Evolutionary conservation across 2,797 vertebrate species (phyloP).

Genomic region (Pempheris klunzingeri): DNA sequence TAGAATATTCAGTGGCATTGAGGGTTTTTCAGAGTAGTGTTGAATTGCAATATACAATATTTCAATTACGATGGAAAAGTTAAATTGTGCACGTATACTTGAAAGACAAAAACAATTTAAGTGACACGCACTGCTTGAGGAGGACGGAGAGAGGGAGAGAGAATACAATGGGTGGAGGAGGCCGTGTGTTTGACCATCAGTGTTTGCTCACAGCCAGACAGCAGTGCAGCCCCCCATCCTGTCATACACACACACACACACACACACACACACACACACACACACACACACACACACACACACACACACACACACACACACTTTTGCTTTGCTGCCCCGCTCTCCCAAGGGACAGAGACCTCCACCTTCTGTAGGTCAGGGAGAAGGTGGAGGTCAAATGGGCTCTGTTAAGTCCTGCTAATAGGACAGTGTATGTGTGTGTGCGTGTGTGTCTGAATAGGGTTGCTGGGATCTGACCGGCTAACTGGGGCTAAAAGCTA

Average conservation of each 20-base stretch:
- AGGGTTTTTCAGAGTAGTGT: not conserved
- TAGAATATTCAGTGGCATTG: not conserved
- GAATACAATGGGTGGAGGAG: constrained; percentile 42
- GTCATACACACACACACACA: constrained; percentile 44
- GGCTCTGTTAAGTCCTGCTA: constrained; percentile 82
- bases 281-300: constrained; percentile 46
- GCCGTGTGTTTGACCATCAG: constrained; percentile 83
- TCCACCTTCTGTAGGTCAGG: constrained; percentile 83
- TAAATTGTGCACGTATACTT: not conserved
- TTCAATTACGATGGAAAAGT: not conserved
- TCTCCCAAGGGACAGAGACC: constrained; percentile 76
- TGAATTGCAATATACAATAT: not conserved
- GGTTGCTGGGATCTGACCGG: constrained; percentile 54
- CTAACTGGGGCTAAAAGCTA: constrained; percentile 82
- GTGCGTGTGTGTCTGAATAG: constrained; percentile 29
- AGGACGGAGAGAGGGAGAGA: constrained; percentile 6
- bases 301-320: constrained; percentile 49
- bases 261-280: constrained; percentile 55
- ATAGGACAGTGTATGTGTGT: constrained; percentile 70
- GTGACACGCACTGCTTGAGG: constrained; percentile 8
- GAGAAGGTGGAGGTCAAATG: constrained; percentile 90
- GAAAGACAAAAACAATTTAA: constrained; percentile 13
- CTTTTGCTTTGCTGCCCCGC: constrained; percentile 70
- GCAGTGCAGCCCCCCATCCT: constrained; percentile 50
- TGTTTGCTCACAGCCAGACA: constrained; percentile 85